A percentile compares a stretch with the other conserved stretches of the same genome.
These are phyloP conservation scores for Gorsachius goisagi DNA, from an alignment of 2,113 vertebrate species.

Conservation along the genomic window DNA sequence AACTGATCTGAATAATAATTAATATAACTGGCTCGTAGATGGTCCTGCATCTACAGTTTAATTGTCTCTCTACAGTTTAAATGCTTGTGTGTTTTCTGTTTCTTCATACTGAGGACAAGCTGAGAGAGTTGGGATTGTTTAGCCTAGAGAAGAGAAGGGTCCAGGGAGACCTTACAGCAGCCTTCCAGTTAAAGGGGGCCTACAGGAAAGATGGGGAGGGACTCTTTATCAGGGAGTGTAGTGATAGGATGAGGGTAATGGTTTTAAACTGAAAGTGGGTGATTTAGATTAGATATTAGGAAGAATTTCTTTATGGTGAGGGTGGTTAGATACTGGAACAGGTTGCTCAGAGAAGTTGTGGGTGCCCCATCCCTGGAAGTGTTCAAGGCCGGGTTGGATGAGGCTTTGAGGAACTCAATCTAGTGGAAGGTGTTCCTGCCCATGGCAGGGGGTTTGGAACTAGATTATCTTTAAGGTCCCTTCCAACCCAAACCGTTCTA, in stretches of 20 bases:
- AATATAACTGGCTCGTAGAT: not conserved
- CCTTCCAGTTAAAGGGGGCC: not conserved
- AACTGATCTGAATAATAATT: not conserved
- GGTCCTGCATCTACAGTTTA: not conserved
- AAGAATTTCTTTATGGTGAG: too few relatives aligned
- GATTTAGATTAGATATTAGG: too few relatives aligned
- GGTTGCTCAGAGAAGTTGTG: too few relatives aligned
- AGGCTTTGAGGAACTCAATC: too few relatives aligned
- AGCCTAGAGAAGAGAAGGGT: not conserved
- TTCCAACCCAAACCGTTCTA: not conserved
- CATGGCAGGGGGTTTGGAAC: not conserved
- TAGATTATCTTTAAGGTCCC: not conserved
- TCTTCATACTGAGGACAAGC: not conserved
- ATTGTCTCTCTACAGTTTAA: not conserved
- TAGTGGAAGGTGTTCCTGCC: not conserved
- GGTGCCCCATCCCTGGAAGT: too few relatives aligned
- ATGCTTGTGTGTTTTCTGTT: not conserved
- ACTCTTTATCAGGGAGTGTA: too few relatives aligned
- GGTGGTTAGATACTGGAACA: too few relatives aligned
- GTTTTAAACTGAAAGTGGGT: too few relatives aligned
- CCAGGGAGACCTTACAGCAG: rapidly evolving
- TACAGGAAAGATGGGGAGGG: too few relatives aligned
- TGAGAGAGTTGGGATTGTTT: not conserved
- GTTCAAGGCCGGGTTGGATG: too few relatives aligned
- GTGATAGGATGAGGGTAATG: too few relatives aligned